Conservation (phyloP, 2,888 invertebrate species). For the Disparrhopalites patrizii region DNA sequence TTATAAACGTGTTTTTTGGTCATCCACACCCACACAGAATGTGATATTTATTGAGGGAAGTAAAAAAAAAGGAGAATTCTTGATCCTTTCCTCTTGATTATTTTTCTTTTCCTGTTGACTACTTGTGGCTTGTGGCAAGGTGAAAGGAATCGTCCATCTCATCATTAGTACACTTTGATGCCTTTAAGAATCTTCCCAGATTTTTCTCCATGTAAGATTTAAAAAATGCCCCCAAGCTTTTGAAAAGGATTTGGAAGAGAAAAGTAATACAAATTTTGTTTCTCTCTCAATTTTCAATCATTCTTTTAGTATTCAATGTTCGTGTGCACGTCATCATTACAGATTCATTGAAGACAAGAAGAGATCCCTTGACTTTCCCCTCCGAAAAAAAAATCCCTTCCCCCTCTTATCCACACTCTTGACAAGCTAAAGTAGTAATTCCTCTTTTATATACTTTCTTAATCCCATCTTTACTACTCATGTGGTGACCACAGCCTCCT, state of each 20-base stretch:
- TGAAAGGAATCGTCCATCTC: background rate
- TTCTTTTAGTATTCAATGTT: background rate
- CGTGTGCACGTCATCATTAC: background rate
- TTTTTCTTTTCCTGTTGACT: constrained; percentile 8
- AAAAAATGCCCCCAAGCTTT: background rate
- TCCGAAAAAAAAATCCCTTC: background rate
- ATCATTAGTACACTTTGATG: background rate
- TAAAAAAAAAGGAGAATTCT: no score
- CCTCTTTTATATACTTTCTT: background rate
- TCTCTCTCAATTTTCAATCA: no score
- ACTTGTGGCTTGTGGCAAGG: constrained; percentile 17
- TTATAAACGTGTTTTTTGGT: no score
- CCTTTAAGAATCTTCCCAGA: no score
- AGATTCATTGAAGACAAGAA: constrained; percentile 1
- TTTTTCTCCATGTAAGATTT: background rate
- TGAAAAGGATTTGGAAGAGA: no score
- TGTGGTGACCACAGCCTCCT: no score
- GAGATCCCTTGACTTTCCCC: background rate
- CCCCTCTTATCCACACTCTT: background rate
- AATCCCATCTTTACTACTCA: no score
- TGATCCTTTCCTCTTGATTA: no score
- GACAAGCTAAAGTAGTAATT: no score
- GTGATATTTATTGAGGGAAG: no score
- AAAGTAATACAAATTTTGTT: no score
- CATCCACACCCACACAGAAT: constrained; percentile 2